Evolutionary conservation across 2,888 invertebrate genomes (phyloP).

Genomic region (Metallyticus violacea): DNA sequence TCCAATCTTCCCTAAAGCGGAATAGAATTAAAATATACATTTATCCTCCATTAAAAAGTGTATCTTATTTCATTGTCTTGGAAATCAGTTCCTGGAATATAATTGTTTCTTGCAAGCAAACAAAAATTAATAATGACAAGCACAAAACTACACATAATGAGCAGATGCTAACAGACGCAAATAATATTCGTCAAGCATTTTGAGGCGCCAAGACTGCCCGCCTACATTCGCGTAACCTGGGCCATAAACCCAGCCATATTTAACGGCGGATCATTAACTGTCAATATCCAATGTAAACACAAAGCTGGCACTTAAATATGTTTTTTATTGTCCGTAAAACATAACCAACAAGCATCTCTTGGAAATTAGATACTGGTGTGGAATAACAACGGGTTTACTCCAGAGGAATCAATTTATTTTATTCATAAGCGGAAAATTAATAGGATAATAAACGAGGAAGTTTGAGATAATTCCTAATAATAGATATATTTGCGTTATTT

Average conservation of each 20-base stretch:
- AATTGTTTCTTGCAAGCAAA: no score
- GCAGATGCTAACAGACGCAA: not conserved
- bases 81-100: no score
- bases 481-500: no score
- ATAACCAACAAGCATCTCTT: not conserved
- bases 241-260: not conserved
- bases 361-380: not conserved
- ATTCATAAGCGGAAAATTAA: not conserved
- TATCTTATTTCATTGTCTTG: no score
- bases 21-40: no score
- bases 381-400: not conserved
- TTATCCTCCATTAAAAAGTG: no score
- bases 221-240: not conserved
- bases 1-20: no score
- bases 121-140: no score
- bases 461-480: no score
- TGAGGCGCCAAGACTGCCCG: not conserved
- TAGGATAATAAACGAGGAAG: no score
- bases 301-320: not conserved
- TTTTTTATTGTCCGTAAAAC: not conserved
- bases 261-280: not conserved
- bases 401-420: not conserved
- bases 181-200: not conserved
- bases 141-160: not conserved
- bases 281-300: not conserved